Evolutionary conservation across 2,113 vertebrate species (phyloP).

Genomic region (Sialia sialis): DNA sequence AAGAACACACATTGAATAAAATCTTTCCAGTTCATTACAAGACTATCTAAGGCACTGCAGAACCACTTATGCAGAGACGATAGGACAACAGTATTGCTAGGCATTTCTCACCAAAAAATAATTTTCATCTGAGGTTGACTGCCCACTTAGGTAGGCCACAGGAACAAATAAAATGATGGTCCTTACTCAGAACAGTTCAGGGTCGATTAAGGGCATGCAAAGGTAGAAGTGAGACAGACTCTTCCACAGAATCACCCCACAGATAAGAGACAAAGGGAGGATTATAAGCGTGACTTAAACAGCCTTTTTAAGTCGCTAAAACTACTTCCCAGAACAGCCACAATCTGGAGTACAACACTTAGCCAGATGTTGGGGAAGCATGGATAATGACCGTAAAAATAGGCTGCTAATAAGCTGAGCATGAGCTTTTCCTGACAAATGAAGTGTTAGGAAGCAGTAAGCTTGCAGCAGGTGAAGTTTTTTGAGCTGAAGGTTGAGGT

Average conservation of each 20-base stretch:
- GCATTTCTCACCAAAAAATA: not conserved
- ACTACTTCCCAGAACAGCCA: conserved; percentile 42
- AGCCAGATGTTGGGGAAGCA: conserved; percentile 60
- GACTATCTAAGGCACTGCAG: not conserved
- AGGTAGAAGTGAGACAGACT: not conserved
- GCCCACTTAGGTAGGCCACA: not conserved
- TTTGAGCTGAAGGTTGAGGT: not conserved
- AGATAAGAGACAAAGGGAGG: not conserved
- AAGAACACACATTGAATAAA: not conserved
- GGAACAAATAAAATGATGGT: not conserved
- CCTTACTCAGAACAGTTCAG: not conserved
- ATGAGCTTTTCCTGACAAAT: conserved; percentile 46
- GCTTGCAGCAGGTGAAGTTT: not conserved
- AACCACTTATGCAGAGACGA: not conserved
- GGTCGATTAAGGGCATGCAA: not conserved
- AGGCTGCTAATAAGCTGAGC: conserved; percentile 54
- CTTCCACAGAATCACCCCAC: not conserved
- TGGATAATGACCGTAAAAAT: conserved; percentile 53
- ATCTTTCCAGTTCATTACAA: conserved; percentile 15
- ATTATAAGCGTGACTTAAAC: conserved; percentile 19
- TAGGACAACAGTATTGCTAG: not conserved
- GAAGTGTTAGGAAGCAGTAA: conserved; percentile 17
- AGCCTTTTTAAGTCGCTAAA: conserved; percentile 31
- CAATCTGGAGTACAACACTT: conserved; percentile 54
- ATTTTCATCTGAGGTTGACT: not conserved